Evolutionary conservation across 1,140 invertebrate genomes (phyloP), one percentile per base, ranked within the genome.

Genomic region (Polyergus mexicanus): DNA sequence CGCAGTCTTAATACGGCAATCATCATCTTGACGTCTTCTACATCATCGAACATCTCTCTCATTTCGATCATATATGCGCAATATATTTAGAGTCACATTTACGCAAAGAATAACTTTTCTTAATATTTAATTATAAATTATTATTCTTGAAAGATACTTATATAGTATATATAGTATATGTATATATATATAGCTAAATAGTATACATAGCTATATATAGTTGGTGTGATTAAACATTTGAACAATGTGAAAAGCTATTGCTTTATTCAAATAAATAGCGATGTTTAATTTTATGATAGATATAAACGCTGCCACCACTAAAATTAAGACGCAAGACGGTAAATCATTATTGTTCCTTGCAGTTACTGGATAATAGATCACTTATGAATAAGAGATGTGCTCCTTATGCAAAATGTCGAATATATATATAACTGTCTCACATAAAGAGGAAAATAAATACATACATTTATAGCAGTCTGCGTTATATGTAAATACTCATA

Each of bases 381-480:
- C 62, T 86, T 85, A 88, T 88, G 83, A 89, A 89, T 89, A 88
- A 88, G 69, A 71, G 63, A 86, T 89, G 83, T 16, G 56, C 44
- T 41, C 41, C 51, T 54, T 75, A 63, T 81, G 65, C 2, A 63
- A 60, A 88, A 86, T 65, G 74, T 19, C 8, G 51, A 60, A 72
- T 38, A 19, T 51, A 19, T 51, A 51, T 81, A 85, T 47, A 58
- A 10, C 28, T 10, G 16, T 44, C 56, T 77, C 7, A 2, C 47
- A 74, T 88, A 88, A 76, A 78, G 54, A 16, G 1, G 44, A 38
- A 63, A 69, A 80, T 62, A 63, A 54, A 69, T 47, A 35, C 22
- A 69, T 35, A 35, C 13, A 13, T 69, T 35, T 19, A 28, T 44
- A 44, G 5, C 8, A 54, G 25, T 19, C 1, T 51, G 10, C 0